phyloP scores from a whole-genome alignment of 1,140 invertebrate species.

The Drosophila littoralis region DNA sequence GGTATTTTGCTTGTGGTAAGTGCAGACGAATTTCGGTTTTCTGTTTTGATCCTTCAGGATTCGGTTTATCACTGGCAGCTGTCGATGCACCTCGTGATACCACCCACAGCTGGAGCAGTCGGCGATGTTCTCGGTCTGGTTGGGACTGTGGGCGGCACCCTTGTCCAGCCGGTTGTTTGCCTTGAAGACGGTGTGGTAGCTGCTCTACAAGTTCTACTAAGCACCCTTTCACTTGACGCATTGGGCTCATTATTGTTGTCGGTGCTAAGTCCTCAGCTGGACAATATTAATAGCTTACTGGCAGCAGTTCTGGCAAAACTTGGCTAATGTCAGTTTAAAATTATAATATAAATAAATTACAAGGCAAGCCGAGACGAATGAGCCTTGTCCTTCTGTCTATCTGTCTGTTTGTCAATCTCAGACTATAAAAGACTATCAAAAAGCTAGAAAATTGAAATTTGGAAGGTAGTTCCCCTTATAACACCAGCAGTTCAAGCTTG shows the following conservation, averaged over 20 bases:
- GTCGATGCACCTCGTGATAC: not conserved
- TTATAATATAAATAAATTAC: not conserved
- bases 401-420: no score
- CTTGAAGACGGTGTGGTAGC: not conserved
- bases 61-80: not conserved
- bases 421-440: not conserved
- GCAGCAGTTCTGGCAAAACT: fast-evolving
- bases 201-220: not conserved
- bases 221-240: not conserved
- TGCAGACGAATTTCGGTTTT: not conserved
- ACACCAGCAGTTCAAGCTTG: no score
- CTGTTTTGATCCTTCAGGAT: not conserved
- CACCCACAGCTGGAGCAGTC: not conserved
- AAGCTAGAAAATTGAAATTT: not conserved
- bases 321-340: no score
- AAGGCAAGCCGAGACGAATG: not conserved
- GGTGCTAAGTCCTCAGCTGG: not conserved
- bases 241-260: not conserved
- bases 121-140: not conserved
- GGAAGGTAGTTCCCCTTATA: no score
- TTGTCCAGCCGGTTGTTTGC: not conserved
- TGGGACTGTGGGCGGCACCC: not conserved
- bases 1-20: slow-evolving; percentile 13
- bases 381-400: no score
- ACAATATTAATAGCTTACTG: not conserved